These are phyloP conservation scores for Phalacrocorax carbo DNA, from an alignment of 2,113 vertebrate genomes.

Conservation along the genomic window DNA sequence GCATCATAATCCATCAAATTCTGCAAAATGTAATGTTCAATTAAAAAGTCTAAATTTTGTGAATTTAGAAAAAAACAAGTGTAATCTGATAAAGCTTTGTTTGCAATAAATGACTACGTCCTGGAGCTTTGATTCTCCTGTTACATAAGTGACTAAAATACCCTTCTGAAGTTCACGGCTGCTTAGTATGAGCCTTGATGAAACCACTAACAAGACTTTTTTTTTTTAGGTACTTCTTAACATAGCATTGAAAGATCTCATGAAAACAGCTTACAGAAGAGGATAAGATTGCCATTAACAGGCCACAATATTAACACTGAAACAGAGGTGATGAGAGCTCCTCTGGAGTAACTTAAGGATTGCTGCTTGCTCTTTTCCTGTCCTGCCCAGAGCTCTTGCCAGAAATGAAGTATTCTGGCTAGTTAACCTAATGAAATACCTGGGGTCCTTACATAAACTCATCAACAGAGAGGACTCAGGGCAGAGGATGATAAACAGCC, in stretches of 20 bases:
- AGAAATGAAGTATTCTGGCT: neutral
- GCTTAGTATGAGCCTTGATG: neutral
- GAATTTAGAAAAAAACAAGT: neutral
- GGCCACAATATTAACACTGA: neutral
- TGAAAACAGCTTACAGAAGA: neutral
- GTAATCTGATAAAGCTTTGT: neutral
- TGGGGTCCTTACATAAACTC: neutral
- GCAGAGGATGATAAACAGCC: neutral
- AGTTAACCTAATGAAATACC: neutral
- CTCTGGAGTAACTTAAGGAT: neutral
- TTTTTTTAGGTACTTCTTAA: neutral
- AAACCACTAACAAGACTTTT: neutral
- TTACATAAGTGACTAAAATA: neutral
- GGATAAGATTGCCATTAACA: accelerated
- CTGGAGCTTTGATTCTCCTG: neutral
- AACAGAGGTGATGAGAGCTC: neutral
- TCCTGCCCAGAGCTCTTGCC: neutral
- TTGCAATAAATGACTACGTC: accelerated
- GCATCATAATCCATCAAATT: neutral
- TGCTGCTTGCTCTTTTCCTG: neutral
- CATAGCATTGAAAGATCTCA: neutral
- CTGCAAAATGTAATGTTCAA: neutral
- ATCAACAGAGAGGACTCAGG: neutral
- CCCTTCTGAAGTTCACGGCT: neutral
- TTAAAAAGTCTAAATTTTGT: neutral